Evolutionary conservation across 1,140 invertebrate species (phyloP), one percentile per base, ranked within the genome.

Genomic region (Aphelenchoides besseyi): DNA sequence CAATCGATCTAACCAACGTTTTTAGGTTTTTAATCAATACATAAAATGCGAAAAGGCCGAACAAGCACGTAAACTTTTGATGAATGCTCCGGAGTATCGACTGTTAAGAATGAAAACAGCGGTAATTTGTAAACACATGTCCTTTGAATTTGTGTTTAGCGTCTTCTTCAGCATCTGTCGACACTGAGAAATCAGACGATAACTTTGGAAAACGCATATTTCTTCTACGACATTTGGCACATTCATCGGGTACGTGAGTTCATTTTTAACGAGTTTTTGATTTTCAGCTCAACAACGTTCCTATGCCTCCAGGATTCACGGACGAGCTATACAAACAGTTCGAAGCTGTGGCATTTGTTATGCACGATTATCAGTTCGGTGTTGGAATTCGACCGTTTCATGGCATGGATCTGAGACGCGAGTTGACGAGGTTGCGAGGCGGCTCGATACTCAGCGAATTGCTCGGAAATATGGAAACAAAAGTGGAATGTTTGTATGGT

Each of bases 1-100:
- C 12, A n/a, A n/a, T n/a, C n/a, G n/a, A n/a, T n/a, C n/a, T 59
- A 59, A 18, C 26, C 5, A 33, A 33, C 23, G 5, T 5, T 59
- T 59, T 28, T 23, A 59, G 55, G 5, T 59, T 8, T 59, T 59
- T 23, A 59, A 59, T 33, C 55, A 59, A 33, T 59, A 59, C 55
- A 33, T 59, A 8, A 5, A 18, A 8, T 59, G 55, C 55, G 12
- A 5, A 59, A 28, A 23, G 23, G 55, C 55, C 32, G 55, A 59
- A 59, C 5, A 8, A 33, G 55, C 55, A 5, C 55, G 55, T 18
- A 28, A 59, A 33, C 55, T 59, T 28, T 23, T 59, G 5, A 28
- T 28, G 5, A 5, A 59, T 8, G 5, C 55, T 8, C 26, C 32
- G 5, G 5, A 8, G 5, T 59, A 59, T 23, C 26, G 32, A 18